Percentiles rank a stretch among this genome's conserved stretches.
phyloP scores from a whole-genome alignment of 2,888 invertebrate species.

The Bellardia bayeri region DNA sequence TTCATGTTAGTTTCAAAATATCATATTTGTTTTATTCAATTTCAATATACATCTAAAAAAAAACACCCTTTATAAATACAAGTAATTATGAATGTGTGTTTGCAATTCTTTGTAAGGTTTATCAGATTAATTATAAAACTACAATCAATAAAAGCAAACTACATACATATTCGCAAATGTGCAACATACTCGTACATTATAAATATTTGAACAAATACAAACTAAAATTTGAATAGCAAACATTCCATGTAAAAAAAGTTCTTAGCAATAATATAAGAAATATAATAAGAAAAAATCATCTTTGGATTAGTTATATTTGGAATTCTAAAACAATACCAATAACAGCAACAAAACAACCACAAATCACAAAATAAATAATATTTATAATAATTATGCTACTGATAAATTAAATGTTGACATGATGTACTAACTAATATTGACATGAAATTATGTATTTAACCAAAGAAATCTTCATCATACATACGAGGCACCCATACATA shows the following conservation, averaged over 20 bases:
- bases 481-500: not conserved
- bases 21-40: too few relatives aligned
- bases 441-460: slow-evolving; percentile 26
- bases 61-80: not conserved
- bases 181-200: not conserved
- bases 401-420: slow-evolving; percentile 54
- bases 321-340: not conserved
- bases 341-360: not conserved
- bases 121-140: slow-evolving; percentile 51
- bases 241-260: not conserved
- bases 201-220: not conserved
- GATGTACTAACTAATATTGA: slow-evolving; percentile 45
- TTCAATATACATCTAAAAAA: too few relatives aligned
- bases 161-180: slow-evolving; percentile 29
- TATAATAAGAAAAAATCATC: not conserved
- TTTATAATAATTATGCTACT: slow-evolving; percentile 41
- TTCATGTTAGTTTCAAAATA: too few relatives aligned
- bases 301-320: not conserved
- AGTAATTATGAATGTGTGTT: not conserved
- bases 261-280: not conserved
- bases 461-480: not conserved
- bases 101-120: slow-evolving; percentile 53
- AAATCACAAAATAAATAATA: slow-evolving; percentile 31
- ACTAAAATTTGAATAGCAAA: not conserved
- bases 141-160: slow-evolving; percentile 62